Conservation (phyloP, 1,140 invertebrate genomes). For the Paraescarpia echinospica region DNA sequence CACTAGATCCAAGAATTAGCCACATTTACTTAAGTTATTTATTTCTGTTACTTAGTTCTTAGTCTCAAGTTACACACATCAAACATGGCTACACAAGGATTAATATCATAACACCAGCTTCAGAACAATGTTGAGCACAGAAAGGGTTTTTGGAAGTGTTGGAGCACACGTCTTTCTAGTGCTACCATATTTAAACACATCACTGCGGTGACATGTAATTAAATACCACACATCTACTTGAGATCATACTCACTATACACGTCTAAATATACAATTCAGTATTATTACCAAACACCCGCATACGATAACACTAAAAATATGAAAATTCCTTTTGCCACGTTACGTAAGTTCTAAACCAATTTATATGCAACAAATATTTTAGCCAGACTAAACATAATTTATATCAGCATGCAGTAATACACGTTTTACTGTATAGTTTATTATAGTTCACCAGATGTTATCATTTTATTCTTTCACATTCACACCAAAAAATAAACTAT, state of each 20-base stretch:
- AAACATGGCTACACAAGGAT: neutral
- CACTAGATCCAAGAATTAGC: too few relatives aligned
- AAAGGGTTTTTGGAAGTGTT: neutral
- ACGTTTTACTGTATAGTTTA: neutral
- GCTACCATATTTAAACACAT: neutral
- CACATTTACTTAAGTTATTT: neutral
- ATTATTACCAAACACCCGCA: neutral
- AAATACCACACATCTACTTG: neutral
- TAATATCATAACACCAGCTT: neutral
- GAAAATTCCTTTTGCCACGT: neutral
- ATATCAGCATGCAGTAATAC: neutral
- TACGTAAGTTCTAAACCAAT: neutral
- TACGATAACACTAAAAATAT: neutral
- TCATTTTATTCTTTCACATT: neutral
- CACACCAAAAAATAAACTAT: neutral
- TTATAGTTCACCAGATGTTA: neutral
- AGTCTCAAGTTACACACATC: neutral
- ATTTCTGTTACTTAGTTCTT: neutral
- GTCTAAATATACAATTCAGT: neutral
- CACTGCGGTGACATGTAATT: neutral
- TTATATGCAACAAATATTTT: neutral
- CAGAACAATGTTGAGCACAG: neutral
- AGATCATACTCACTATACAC: neutral
- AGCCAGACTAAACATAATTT: neutral
- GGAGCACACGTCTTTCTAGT: neutral